Evolutionary conservation across 1,140 invertebrate species (phyloP), one percentile per base, ranked within the genome.

Genomic region (Danaus melanippus): DNA sequence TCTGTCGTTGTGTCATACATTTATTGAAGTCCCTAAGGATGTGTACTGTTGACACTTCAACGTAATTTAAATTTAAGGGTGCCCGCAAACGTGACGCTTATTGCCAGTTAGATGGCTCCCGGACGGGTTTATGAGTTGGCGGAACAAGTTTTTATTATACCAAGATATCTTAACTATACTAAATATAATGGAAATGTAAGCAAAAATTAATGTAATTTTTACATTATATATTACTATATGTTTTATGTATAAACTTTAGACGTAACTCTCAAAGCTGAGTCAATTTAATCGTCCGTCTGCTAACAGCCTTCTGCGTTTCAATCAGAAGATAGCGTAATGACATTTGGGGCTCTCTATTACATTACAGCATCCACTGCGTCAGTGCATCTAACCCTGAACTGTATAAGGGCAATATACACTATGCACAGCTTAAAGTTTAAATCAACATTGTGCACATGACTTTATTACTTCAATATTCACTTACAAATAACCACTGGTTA

Each of bases 331-430:
- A 55, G 46, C 39, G 50, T 64, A 64, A 64, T 60, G 58, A 57
- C 54, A 53, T 64, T 64, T 60, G 50, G 58, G 56, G 52, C 45
- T 60, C 54, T 53, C 62, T 53, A 64, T 64, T 64, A 60, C 58
- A 60, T 64, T 60, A 64, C 54, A 15, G 15, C 15, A 51, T n/a
- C 50, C 43, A 32, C 21, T 32, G 51, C 48, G 54, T 53, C 58
- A 59, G 47, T 53, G 45, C 56, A 62, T 54, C 12, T 12, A 8
- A 52, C 15, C 32, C 15, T 32, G 11, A 47, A n/a, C 32, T 47
- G 32, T 47, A 47, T 47, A 15, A 47, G 15, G 46, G 15, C 32
- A 47, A 46, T 5, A 15, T 10, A 32, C 12, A 21, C 11, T 10
- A 46, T 12, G 46, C 46, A 4, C 3, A 15, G 3, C 15, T 15